Evolutionary conservation across 1,140 invertebrate species (phyloP).

Genomic region (Drusus annulatus): DNA sequence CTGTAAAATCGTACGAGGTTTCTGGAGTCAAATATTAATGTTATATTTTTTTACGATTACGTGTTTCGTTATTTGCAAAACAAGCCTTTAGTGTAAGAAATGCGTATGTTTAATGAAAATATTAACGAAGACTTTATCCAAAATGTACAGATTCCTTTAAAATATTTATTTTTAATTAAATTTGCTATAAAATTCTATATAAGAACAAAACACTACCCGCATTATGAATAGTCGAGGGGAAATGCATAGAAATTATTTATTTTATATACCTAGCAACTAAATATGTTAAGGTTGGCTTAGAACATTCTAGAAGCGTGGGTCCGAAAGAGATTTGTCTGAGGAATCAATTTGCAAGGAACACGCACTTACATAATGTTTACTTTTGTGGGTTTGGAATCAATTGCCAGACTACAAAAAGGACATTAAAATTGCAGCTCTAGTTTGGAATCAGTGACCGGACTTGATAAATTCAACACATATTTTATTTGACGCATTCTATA

Average conservation of each 20-base stretch:
- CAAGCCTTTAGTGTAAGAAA: constrained; percentile 24
- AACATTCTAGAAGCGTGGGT: too few species aligned
- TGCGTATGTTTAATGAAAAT: constrained; percentile 15
- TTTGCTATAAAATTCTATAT: constrained; percentile 6
- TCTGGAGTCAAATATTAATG: constrained; percentile 9
- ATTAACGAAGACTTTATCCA: constrained; percentile 28
- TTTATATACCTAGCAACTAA: constrained; percentile 29
- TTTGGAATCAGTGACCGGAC: too few species aligned
- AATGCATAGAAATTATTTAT: constrained; percentile 18
- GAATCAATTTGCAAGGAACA: too few species aligned
- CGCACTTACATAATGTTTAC: too few species aligned
- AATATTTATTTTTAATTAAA: constrained; percentile 18
- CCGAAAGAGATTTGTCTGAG: too few species aligned
- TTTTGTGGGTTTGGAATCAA: too few species aligned
- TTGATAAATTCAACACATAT: too few species aligned
- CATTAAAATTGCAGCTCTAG: too few species aligned
- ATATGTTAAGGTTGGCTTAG: constrained; percentile 24
- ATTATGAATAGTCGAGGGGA: constrained; percentile 19
- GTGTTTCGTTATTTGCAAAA: not conserved
- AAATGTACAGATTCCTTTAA: constrained; percentile 30
- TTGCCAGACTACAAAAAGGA: too few species aligned
- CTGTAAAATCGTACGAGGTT: not conserved
- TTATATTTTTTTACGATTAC: constrained; percentile 9
- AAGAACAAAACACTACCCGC: constrained; percentile 8
- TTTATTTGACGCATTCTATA: too few species aligned